A percentile compares a stretch with the other conserved stretches of the same genome.
phyloP scores from a whole-genome alignment of 1,140 invertebrate species.

The Drosophila ambigua region DNA sequence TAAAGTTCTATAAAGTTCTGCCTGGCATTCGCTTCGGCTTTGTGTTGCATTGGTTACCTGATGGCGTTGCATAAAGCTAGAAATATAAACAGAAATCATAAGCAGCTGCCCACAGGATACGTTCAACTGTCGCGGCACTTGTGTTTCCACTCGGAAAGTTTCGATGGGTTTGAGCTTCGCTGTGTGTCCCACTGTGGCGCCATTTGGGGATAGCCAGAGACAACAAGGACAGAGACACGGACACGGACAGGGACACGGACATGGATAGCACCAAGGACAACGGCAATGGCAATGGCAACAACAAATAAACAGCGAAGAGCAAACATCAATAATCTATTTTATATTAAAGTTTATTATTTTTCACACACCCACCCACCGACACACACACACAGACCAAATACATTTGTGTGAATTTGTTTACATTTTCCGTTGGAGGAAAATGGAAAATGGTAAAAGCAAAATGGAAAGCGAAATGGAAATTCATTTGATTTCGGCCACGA shows the following conservation, averaged over 20 bases:
- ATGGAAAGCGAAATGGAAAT: conserved; percentile 38
- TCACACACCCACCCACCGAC: conserved; percentile 1
- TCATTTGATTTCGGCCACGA: conserved; percentile 31
- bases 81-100: no score
- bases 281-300: conserved; percentile 14
- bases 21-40: no score
- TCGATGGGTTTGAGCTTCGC: no score
- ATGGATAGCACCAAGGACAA: conserved; percentile 26
- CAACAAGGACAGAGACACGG: conserved; percentile 12
- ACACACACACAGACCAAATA: neutral
- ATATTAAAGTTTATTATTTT: conserved; percentile 59
- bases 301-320: conserved; percentile 22
- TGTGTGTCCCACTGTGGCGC: conserved; percentile 3
- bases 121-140: no score
- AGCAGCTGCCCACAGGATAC: no score
- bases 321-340: conserved; percentile 58
- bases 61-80: no score
- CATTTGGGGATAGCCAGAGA: neutral
- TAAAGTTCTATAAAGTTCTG: no score
- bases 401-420: conserved; percentile 36
- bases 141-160: no score
- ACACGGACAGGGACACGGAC: neutral
- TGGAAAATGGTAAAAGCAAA: conserved; percentile 4
- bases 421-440: conserved; percentile 17
- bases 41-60: no score